phyloP scores from a whole-genome alignment of 2,797 vertebrate genomes.

The Gambelia wislizenii region DNA sequence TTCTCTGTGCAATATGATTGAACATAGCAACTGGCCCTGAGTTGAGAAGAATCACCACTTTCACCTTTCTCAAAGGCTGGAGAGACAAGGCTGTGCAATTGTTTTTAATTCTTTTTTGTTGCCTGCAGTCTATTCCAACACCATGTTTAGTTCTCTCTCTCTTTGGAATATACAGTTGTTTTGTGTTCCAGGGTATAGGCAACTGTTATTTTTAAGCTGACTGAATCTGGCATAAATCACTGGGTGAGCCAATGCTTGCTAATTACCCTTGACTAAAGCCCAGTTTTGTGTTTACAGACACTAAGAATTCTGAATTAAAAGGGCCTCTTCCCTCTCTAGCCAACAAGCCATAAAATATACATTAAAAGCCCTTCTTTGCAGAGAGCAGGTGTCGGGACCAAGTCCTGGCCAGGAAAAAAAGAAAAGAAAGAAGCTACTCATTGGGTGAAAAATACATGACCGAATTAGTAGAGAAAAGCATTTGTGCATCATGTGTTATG shows the following conservation, averaged over 20 bases:
- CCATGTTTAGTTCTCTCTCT: neutral
- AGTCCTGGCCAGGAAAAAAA: neutral
- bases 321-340: slow-evolving; percentile 35
- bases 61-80: neutral
- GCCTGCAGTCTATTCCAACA: rapidly evolving
- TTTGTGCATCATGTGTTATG: slow-evolving; percentile 38
- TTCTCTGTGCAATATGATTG: neutral
- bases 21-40: neutral
- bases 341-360: slow-evolving; percentile 63
- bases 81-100: neutral
- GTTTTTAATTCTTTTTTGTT: neutral
- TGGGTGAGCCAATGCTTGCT: slow-evolving; percentile 56
- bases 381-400: slow-evolving; percentile 39
- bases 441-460: slow-evolving; percentile 52
- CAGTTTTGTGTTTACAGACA: slow-evolving; percentile 58
- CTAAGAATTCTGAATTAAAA: slow-evolving; percentile 61
- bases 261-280: slow-evolving; percentile 68
- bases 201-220: slow-evolving; percentile 35
- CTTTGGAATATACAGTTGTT: neutral
- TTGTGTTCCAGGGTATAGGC: slow-evolving; percentile 41
- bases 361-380: slow-evolving; percentile 53
- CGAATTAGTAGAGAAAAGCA: slow-evolving; percentile 50
- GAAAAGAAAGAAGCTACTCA: slow-evolving; percentile 5
- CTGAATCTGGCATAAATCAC: slow-evolving; percentile 58
- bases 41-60: neutral